A percentile compares a stretch with the other conserved stretches of the same genome.
These are phyloP conservation scores for Myiozetetes cayanensis DNA, from an alignment of 2,113 vertebrate genomes.

Conservation along the genomic window DNA sequence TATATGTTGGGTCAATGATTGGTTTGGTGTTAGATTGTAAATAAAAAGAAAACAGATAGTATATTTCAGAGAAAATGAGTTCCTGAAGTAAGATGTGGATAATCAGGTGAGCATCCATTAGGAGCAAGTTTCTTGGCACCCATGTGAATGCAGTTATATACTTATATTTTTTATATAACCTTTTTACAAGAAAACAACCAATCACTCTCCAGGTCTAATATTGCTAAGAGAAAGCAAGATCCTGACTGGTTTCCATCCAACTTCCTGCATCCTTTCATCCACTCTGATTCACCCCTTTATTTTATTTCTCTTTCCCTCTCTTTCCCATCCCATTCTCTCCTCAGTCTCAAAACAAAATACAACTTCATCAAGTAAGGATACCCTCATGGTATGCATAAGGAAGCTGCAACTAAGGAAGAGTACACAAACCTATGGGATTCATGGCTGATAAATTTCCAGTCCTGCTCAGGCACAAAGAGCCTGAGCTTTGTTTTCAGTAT, in stretches of 20 bases:
- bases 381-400: background rate
- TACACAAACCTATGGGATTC: background rate
- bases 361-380: background rate
- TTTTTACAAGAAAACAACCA: background rate
- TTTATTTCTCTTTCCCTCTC: background rate
- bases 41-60: background rate
- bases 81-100: background rate
- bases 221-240: background rate
- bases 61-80: background rate
- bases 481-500: background rate
- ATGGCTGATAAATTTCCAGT: background rate
- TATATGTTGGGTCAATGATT: background rate
- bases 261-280: background rate
- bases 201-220: background rate
- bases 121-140: background rate
- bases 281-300: background rate
- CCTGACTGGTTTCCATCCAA: background rate
- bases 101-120: background rate
- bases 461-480: background rate
- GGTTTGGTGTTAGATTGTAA: background rate
- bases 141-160: accelerated
- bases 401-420: background rate
- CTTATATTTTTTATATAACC: background rate
- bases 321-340: background rate
- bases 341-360: background rate